A percentile compares a stretch with the other conserved stretches of the same genome.
These are phyloP conservation scores for Lepidochrysops patricia DNA, from an alignment of 2,888 invertebrate species.

Conservation along the genomic window DNA sequence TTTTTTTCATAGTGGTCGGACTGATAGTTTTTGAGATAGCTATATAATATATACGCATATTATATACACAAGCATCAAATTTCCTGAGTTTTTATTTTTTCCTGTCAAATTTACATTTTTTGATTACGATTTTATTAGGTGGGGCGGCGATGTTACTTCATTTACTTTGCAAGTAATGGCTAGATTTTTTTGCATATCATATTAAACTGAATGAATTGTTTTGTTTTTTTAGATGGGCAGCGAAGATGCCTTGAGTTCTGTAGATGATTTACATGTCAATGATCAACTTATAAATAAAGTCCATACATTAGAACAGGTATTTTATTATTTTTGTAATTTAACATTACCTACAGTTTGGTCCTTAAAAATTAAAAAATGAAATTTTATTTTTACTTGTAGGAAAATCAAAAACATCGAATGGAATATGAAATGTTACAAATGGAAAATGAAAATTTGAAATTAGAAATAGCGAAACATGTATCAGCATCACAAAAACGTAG, in stretches of 20 bases:
- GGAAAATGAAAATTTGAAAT: constrained; percentile 59
- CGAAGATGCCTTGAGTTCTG: constrained; percentile 76
- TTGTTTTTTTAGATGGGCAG: constrained; percentile 68
- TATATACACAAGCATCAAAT: no score
- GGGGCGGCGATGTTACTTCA: no score
- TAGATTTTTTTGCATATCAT: no score
- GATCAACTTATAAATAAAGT: constrained; percentile 61
- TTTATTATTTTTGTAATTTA: not conserved
- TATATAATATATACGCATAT: no score
- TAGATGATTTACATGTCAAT: constrained; percentile 60
- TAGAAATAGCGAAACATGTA: constrained; percentile 50
- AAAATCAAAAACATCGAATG: constrained; percentile 63
- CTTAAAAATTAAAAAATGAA: not conserved
- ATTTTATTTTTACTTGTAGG: constrained; percentile 33
- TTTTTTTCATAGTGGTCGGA: no score
- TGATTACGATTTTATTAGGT: no score
- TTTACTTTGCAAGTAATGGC: no score
- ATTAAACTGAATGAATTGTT: no score
- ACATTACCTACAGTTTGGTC: not conserved
- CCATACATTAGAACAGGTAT: constrained; percentile 62
- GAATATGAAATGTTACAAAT: constrained; percentile 60
- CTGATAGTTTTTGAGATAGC: no score
- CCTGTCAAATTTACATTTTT: no score
- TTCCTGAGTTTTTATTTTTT: no score
- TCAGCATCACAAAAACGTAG: constrained; percentile 51